Conservation (phyloP, 2,113 vertebrate species). For the Rhabdomys dilectus region DNA sequence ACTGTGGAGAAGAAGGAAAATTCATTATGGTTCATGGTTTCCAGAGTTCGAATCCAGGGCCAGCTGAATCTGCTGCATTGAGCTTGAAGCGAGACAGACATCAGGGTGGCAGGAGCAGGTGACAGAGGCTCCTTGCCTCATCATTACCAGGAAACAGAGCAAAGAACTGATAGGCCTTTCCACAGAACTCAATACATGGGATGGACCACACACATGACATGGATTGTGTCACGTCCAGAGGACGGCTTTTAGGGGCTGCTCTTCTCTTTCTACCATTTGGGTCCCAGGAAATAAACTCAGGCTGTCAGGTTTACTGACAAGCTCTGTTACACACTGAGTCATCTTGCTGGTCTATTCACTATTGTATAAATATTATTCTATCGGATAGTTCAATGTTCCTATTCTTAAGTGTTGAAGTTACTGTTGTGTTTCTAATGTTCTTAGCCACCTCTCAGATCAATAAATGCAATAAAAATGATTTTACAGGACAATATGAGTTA, state of each 20-base stretch:
- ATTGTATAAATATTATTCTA: background rate
- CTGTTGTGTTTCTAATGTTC: background rate
- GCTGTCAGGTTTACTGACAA: background rate
- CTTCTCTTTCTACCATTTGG: background rate
- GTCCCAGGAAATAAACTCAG: too few species aligned
- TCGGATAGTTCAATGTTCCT: background rate
- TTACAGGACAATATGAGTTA: background rate
- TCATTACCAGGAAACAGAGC: background rate
- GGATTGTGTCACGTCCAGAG: background rate
- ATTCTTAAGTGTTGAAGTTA: background rate
- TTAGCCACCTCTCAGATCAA: background rate
- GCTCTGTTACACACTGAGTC: background rate
- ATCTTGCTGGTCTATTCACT: background rate
- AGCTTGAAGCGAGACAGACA: background rate
- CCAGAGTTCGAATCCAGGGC: too few species aligned
- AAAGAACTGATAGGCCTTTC: background rate
- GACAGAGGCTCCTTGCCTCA: background rate
- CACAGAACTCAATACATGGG: too few species aligned
- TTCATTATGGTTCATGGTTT: background rate
- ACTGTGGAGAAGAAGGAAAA: background rate
- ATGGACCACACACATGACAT: background rate
- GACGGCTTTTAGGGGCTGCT: accelerated
- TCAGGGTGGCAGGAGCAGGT: background rate
- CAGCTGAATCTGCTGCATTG: background rate
- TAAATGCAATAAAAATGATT: background rate